Evolutionary conservation across 2,797 vertebrate genomes (phyloP).

Genomic region (Xiphophorus birchmanni): DNA sequence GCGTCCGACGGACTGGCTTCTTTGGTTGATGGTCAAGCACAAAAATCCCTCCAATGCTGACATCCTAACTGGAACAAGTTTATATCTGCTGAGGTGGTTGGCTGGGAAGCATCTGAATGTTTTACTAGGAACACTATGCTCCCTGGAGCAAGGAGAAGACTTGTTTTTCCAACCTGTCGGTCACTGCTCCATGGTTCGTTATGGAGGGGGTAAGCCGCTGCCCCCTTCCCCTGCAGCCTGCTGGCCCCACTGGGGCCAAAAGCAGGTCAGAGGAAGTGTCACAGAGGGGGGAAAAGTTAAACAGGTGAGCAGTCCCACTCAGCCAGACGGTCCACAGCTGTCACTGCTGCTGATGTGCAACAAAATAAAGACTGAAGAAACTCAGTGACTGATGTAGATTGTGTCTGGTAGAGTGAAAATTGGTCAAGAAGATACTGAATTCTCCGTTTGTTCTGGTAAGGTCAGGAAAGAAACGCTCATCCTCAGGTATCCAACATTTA

Average conservation of each 20-base stretch:
- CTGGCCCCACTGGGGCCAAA: conserved; percentile 24
- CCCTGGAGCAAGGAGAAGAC: conserved; percentile 27
- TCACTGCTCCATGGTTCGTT: conserved; percentile 46
- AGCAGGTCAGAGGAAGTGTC: conserved; percentile 50
- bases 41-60: conserved; percentile 32
- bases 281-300: conserved; percentile 58
- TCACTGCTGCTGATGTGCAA: conserved; percentile 35
- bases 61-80: conserved; percentile 39
- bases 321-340: conserved; percentile 37
- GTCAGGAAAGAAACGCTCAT: not conserved
- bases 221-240: conserved; percentile 21
- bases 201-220: conserved; percentile 11
- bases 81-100: conserved; percentile 51
- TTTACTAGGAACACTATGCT: conserved; percentile 62
- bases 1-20: conserved; percentile 46
- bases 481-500: conserved; percentile 50
- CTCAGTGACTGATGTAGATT: conserved; percentile 36
- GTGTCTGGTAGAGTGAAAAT: conserved; percentile 9
- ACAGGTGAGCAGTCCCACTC: conserved; percentile 32
- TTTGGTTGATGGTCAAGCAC: conserved; percentile 16
- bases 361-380: conserved; percentile 31
- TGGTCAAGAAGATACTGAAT: not conserved
- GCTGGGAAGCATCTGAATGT: conserved; percentile 68
- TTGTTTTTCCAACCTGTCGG: conserved; percentile 37
- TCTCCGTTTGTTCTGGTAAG: not conserved